Base-by-base conservation (phyloP, 2,113 vertebrate species). In the Pyrgilauda ruficollis region DNA sequence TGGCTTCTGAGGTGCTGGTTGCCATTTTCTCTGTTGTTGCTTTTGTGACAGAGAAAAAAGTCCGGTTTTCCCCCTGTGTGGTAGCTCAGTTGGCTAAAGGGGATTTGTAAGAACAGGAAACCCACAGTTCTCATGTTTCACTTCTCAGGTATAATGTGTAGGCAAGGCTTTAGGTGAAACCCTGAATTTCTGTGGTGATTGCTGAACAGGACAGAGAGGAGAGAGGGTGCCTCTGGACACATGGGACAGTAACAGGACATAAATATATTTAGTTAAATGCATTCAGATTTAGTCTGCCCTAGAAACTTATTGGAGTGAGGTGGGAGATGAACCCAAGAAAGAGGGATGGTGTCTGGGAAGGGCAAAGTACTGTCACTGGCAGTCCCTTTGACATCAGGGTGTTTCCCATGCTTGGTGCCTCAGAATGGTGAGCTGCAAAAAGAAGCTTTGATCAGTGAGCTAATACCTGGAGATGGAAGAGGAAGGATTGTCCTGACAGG, bases 321-420 rank as follows among this genome's bases (percentile, higher is more conserved):
- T 50, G 27, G 41, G 49, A 88, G n/a, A 80, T n/a, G 15, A 27
- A 37, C 39, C 62, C 6, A 4, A 37, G 61, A 20, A 67, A 31
- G 7, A 33, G 22, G 5, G 28, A 53, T 73, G 18, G 31, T 83
- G 12, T 73, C 56, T 72, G 56, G 13, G 52, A 61, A 90, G 37
- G 55, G 53, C 31, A 10, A 68, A 73, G 28, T 27, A 11, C 28
- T 15, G 9, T 44, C 49, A 31, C 28, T n/a, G 75, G 21, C 1
- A 3, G 37, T 56, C 13, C 44, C 35, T 80, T 89, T 0, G 1
- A 22, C 0, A 0, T n/a, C 58, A 28, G 30, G 7, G 3, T 27
- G 78, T 90, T 85, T 78, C 47, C 68, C 21, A 1, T 7, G 30
- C 33, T 18, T 55, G 23, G 9, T 68, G 22, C 66, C 75, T 87